Base-by-base conservation (phyloP, 2,797 vertebrate species). In the Phrynocephalus forsythii region DNA sequence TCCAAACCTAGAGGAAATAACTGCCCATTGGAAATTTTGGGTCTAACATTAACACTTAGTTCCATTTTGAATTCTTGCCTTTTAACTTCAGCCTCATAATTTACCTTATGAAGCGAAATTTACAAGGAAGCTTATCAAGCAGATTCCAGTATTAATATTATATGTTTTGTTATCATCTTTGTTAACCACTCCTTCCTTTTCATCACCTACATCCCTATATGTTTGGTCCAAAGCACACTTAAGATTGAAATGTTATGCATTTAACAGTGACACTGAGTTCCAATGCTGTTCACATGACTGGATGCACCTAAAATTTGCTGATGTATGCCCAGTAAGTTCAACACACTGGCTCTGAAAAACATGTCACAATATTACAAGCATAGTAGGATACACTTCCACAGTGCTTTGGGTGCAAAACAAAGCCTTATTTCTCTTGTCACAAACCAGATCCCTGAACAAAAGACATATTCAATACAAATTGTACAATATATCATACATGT, bases 381-480 rank as follows among this genome's bases (percentile, higher is more conserved):
- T 79, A 69, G 30, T 3, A 22, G 5, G 78, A 52, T 22, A 87
- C 60, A 90, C 89, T 89, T 88, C 48, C 8, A 4, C 3, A 87
- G 3, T 0, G 77, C 81, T 83, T 73, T 89, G 87, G 91, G 91
- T 18, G 91, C 92, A 87, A 79, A 84, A 52, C 20, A 79, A 92
- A 93, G 89, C 87, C 88, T 81, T 88, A 87, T 86, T 90, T 88
- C 86, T 73, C 13, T 88, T 89, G 79, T 91, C 86, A 89, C 91
- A 92, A 85, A 90, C 84, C 82, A 85, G 52, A 87, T 77, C 83
- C 84, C 83, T 5, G 5, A 3, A 79, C 5, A 22, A 44, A 68
- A 33, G 6, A 2, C 3, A 63, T 84, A 90, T 90, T 92, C 91
- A 92, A 92, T 93, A 91, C 87, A 90, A 91, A 81, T 77, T 79